phyloP scores from a whole-genome alignment of 2,113 vertebrate genomes.

The Psittacus erithacus region DNA sequence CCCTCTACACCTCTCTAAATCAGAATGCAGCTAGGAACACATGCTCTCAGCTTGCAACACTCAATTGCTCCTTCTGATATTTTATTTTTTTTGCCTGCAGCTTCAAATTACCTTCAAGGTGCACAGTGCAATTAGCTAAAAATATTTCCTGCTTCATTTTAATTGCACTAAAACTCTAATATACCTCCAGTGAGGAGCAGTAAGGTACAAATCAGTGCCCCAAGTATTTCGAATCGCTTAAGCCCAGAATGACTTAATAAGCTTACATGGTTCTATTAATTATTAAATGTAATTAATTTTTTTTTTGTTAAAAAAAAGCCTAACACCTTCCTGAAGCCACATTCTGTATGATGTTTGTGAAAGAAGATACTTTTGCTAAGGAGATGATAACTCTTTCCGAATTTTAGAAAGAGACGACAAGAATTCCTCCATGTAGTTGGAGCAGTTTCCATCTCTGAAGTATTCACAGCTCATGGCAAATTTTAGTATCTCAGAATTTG shows the following conservation, averaged over 20 bases:
- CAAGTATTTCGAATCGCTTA: constrained; percentile 63
- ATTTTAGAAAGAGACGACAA: background rate
- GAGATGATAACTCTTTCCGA: background rate
- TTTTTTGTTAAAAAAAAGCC: background rate
- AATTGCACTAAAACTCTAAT: constrained; percentile 62
- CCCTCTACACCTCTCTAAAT: background rate
- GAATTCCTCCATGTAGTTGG: background rate
- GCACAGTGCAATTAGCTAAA: constrained; percentile 69
- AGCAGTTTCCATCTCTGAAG: background rate
- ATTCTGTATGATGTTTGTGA: background rate
- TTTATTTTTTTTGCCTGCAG: constrained; percentile 69
- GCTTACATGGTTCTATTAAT: constrained; percentile 48
- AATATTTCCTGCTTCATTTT: constrained; percentile 61
- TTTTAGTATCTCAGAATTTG: constrained; percentile 5
- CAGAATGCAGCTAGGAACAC: constrained; percentile 21
- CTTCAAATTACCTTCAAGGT: constrained; percentile 70
- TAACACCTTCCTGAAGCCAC: background rate
- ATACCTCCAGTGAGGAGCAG: constrained; percentile 50
- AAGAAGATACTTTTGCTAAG: background rate
- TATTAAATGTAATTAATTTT: constrained; percentile 49
- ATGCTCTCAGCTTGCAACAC: constrained; percentile 44
- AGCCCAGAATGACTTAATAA: constrained; percentile 34
- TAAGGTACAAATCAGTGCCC: constrained; percentile 53
- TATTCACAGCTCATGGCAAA: constrained; percentile 2
- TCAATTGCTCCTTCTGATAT: constrained; percentile 54